Evolutionary conservation across 2,113 vertebrate genomes (phyloP).

Genomic region (Silurus meridionalis): DNA sequence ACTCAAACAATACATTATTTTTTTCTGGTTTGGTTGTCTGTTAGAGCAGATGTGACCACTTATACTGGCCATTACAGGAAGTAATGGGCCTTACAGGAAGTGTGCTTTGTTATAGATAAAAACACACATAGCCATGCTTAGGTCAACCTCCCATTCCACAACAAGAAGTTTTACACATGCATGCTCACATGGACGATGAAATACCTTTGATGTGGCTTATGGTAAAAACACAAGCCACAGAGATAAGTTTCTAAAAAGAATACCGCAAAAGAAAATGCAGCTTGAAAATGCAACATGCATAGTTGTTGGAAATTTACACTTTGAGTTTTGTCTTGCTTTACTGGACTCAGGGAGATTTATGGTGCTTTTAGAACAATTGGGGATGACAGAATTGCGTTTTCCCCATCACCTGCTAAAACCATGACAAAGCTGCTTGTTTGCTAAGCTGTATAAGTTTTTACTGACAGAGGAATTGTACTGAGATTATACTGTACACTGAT

Average conservation of each 20-base stretch:
- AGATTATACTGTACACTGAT: neutral
- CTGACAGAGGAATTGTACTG: neutral
- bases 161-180: conserved; percentile 35
- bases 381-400: neutral
- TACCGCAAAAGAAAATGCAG: conserved; percentile 3
- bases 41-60: conserved; percentile 48
- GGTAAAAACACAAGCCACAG: conserved; percentile 47
- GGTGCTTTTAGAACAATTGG: conserved; percentile 1
- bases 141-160: conserved; percentile 47
- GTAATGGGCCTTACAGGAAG: conserved; percentile 48
- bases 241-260: conserved; percentile 24
- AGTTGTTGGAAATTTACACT: neutral
- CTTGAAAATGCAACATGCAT: neutral
- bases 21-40: conserved; percentile 34
- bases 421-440: neutral
- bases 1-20: neutral
- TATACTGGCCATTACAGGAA: conserved; percentile 48
- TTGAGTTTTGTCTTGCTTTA: neutral
- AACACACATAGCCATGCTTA: conserved; percentile 37
- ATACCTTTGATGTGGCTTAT: conserved; percentile 49
- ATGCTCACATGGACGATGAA: conserved; percentile 8
- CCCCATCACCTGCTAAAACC: neutral
- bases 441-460: neutral
- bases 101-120: conserved; percentile 54
- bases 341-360: neutral